These are phyloP conservation scores for Dioctria rufipes DNA, from an alignment of 2,888 invertebrate genomes.

Conservation along the genomic window DNA sequence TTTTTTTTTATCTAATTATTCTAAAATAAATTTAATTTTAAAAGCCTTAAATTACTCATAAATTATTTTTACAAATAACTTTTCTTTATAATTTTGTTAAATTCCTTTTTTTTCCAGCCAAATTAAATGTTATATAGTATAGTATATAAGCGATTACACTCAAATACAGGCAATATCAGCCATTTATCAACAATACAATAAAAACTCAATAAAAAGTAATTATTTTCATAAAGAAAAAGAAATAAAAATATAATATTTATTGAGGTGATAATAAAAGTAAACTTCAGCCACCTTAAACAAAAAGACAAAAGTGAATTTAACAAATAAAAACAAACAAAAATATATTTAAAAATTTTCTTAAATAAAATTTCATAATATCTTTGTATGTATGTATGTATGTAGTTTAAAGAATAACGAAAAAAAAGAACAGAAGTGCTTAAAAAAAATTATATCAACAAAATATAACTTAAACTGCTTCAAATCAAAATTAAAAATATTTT, in stretches of 20 bases:
- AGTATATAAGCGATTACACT: no score
- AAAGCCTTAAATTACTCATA: no score
- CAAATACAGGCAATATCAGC: no score
- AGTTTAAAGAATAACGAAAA: not conserved
- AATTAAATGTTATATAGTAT: no score
- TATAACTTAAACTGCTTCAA: not conserved
- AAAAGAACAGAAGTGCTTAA: constrained; percentile 4
- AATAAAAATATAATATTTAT: constrained; percentile 26
- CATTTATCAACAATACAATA: constrained; percentile 16
- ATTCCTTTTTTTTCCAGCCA: no score
- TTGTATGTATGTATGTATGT: not conserved
- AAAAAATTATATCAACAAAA: not conserved
- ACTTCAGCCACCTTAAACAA: constrained; percentile 44
- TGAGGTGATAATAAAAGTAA: constrained; percentile 39
- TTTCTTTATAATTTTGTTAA: no score
- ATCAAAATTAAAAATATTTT: constrained; percentile 38
- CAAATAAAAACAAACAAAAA: not conserved
- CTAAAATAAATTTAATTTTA: no score
- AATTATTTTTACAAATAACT: no score
- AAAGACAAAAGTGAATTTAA: constrained; percentile 25
- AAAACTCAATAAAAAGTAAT: constrained; percentile 25
- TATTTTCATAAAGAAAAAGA: constrained; percentile 12
- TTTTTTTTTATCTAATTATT: no score
- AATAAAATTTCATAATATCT: constrained; percentile 7
- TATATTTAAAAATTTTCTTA: constrained; percentile 31